Base-by-base conservation (phyloP, 2,888 invertebrate species). In the Lycaena phlaeas region DNA sequence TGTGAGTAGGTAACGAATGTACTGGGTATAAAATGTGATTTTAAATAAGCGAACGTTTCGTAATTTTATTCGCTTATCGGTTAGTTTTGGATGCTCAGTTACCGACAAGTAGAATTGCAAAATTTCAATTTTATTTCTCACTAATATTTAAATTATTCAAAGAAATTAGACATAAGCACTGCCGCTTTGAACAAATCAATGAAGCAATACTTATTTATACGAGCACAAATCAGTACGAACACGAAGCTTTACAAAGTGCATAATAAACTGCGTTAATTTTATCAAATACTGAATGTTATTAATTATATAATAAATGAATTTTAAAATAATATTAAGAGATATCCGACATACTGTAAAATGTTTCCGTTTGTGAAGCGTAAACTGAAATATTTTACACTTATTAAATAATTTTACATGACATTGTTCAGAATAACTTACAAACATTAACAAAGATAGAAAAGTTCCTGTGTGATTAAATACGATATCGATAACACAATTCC, bases 1-100 rank as follows among this genome's bases (percentile, higher is more conserved):
- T 72, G 68, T 68, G 70, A 62, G 66, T 77, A 78, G 74, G 59
- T 72, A 61, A 66, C 61, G 51, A 69, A 63, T 71, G 59, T 66
- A 67, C 62, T 69, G 74, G 68, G 70, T 68, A 65, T 64, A 61
- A 62, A 65, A 68, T 69, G 70, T 76, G 68, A 68, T 71, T 74
- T 64, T 53, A 54, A 57, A 52, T 49, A 49, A 52, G 53, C 47
- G 41, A 54, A 56, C 54, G 51, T 54, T 50, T 42, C 43, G 48
- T 49, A 45, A 46, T 45, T 49, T 54, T 45, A 40, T 44, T 57
- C 57, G 50, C 48, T 39, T 61, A 62, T 61, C n/a, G n/a, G n/a
- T n/a, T 65, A 59, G 60, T 64, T 66, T 54, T 56, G 50, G 50
- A 58, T 56, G 57, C 55, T 51, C 54, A 46, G 51, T 41, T 44